Conservation (phyloP, 2,113 vertebrate species). For the Mesoclemmys tuberculata region DNA sequence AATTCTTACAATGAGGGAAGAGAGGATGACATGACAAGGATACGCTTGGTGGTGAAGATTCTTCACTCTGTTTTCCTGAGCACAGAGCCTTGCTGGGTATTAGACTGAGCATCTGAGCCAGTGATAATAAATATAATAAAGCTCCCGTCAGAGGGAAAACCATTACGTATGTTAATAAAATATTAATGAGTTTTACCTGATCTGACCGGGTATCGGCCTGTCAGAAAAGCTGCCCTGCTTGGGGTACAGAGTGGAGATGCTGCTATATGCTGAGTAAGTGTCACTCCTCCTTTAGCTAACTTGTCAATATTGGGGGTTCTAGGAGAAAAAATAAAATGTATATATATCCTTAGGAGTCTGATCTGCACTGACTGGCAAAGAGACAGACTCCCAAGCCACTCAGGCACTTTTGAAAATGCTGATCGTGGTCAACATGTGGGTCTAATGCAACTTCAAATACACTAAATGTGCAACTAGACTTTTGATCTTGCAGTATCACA, state of each 20-base stretch:
- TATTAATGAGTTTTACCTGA: constrained; percentile 78
- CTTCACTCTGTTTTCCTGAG: background rate
- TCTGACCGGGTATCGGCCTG: constrained; percentile 89
- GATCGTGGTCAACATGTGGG: background rate
- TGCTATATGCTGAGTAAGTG: constrained; percentile 89
- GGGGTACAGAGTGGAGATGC: constrained; percentile 88
- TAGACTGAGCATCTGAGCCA: background rate
- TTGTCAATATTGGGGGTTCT: constrained; percentile 90
- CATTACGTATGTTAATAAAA: background rate
- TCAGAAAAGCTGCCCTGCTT: constrained; percentile 93
- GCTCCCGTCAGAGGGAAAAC: background rate
- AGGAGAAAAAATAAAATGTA: background rate
- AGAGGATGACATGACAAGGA: background rate
- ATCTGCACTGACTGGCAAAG: background rate
- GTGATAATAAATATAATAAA: background rate
- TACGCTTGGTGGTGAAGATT: background rate
- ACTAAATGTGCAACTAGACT: background rate
- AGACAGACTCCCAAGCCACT: background rate
- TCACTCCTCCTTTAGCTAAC: constrained; percentile 83
- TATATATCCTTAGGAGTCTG: background rate
- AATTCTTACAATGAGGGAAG: background rate
- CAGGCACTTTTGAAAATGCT: background rate
- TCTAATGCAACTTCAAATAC: background rate
- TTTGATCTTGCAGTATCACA: background rate
- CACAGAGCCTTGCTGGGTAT: background rate